phyloP scores from a whole-genome alignment of 1,140 invertebrate species.

The Drosophila ficusphila region DNA sequence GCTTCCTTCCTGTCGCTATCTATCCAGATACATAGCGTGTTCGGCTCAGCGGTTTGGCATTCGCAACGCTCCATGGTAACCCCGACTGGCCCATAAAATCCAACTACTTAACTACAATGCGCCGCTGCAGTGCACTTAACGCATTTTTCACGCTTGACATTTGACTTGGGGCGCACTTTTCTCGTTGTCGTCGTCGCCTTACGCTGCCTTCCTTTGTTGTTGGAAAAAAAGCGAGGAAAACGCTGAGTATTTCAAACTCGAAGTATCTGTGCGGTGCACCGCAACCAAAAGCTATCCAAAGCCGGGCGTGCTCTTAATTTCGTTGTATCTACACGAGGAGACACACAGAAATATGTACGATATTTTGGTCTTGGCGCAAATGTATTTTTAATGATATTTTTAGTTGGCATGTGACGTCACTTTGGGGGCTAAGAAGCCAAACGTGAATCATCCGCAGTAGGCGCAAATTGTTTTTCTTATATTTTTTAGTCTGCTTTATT shows the following conservation, averaged over 20 bases:
- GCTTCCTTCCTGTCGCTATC: conserved; percentile 25
- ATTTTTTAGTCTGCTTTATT: conserved; percentile 42
- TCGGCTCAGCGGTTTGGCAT: conserved; percentile 45
- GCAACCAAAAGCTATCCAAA: conserved; percentile 44
- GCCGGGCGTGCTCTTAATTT: conserved; percentile 65
- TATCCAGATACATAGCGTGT: background rate
- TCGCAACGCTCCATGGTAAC: conserved; percentile 47
- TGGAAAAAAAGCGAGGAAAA: conserved; percentile 14
- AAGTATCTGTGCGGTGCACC: conserved; percentile 43
- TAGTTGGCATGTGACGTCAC: conserved; percentile 75
- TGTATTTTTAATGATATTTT: conserved; percentile 75
- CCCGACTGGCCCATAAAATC: conserved; percentile 59
- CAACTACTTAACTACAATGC: conserved; percentile 77
- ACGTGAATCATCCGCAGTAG: conserved; percentile 58
- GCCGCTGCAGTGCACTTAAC: conserved; percentile 77
- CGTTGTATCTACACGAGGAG: conserved; percentile 30
- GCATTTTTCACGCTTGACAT: conserved; percentile 83
- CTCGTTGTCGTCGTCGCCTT: conserved; percentile 42
- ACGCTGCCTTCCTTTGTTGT: conserved; percentile 24
- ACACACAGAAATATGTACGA: conserved; percentile 17
- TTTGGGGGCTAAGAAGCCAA: conserved; percentile 35
- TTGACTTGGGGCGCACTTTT: conserved; percentile 82
- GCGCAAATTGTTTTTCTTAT: conserved; percentile 31
- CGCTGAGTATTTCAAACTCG: conserved; percentile 12
- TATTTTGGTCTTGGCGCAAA: conserved; percentile 56